These are phyloP conservation scores for Drepana falcataria DNA, from an alignment of 2,888 invertebrate species.

Conservation along the genomic window DNA sequence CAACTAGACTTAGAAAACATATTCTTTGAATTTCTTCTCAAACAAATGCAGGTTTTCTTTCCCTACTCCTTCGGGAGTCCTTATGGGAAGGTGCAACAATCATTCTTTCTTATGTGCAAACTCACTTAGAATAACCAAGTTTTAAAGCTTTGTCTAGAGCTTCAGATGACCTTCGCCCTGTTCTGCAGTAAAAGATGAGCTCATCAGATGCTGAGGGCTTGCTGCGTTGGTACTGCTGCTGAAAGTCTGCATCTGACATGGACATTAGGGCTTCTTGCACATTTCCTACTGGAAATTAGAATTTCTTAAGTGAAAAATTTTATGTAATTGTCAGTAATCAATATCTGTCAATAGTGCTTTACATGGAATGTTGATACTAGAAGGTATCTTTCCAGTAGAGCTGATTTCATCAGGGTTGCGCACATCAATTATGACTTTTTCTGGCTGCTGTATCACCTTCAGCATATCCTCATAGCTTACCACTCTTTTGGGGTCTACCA, in stretches of 20 bases:
- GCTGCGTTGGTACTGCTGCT: constrained; percentile 43
- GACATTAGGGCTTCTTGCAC: constrained; percentile 46
- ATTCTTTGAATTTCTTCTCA: too few species aligned
- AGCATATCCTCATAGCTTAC: constrained; percentile 64
- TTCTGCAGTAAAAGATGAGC: constrained; percentile 66
- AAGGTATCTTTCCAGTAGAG: constrained; percentile 84
- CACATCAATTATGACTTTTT: constrained; percentile 85
- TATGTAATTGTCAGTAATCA: too few species aligned
- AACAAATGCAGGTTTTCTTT: too few species aligned
- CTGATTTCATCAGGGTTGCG: constrained; percentile 84
- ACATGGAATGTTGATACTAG: constrained; percentile 88
- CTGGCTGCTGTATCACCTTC: constrained; percentile 54
- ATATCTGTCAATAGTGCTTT: constrained; percentile 26
- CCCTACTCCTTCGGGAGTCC: too few species aligned
- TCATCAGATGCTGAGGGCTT: constrained; percentile 61
- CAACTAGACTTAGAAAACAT: too few species aligned
- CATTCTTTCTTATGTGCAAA: constrained; percentile 1
- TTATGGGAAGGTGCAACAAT: background rate
- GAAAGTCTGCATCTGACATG: constrained; percentile 64
- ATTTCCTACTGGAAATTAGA: constrained; percentile 42
- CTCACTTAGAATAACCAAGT: constrained; percentile 65
- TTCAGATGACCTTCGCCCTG: constrained; percentile 55
- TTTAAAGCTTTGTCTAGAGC: constrained; percentile 63
- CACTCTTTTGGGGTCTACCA: constrained; percentile 59
- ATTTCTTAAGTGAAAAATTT: background rate